These are phyloP conservation scores for Varanus komodoensis DNA, from an alignment of 2,113 vertebrate genomes.

Conservation along the genomic window DNA sequence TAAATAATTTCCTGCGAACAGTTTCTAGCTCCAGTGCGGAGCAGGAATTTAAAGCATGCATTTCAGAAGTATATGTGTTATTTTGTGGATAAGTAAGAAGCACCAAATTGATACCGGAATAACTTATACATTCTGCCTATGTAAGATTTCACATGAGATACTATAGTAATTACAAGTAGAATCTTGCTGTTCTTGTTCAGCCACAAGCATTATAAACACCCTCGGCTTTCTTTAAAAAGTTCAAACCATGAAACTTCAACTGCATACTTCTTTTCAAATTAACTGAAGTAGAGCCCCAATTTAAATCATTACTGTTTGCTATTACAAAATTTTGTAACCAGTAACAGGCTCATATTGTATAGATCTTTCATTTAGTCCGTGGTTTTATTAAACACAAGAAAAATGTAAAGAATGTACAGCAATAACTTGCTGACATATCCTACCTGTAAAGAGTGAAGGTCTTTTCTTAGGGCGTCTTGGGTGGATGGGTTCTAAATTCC, in stretches of 20 bases:
- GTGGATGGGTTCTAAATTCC: slow-evolving; percentile 80
- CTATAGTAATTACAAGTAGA: slow-evolving; percentile 25
- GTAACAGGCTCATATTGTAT: not conserved
- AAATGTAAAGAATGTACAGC: slow-evolving; percentile 25
- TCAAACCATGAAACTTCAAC: not conserved
- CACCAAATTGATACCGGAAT: slow-evolving; percentile 48
- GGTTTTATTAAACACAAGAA: slow-evolving; percentile 10
- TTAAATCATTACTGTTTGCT: not conserved
- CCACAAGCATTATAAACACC: slow-evolving; percentile 13
- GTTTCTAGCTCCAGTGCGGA: slow-evolving; percentile 85
- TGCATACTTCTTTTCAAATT: not conserved
- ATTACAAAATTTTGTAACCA: slow-evolving; percentile 1
- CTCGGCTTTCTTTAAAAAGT: not conserved
- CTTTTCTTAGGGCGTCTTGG: slow-evolving; percentile 89
- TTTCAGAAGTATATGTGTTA: slow-evolving; percentile 70
- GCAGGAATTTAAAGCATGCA: slow-evolving; percentile 88
- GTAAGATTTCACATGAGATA: slow-evolving; percentile 45
- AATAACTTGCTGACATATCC: slow-evolving; percentile 58
- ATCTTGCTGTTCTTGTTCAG: slow-evolving; percentile 29
- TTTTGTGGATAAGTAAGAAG: slow-evolving; percentile 68
- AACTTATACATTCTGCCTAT: slow-evolving; percentile 7
- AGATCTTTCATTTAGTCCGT: slow-evolving; percentile 12
- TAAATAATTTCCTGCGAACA: slow-evolving; percentile 71
- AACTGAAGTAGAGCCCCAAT: not conserved
- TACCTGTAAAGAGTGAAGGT: slow-evolving; percentile 95